A percentile compares a stretch with the other conserved stretches of the same genome.
phyloP scores from a whole-genome alignment of 1,140 invertebrate genomes.

The Idris sp. region DNA sequence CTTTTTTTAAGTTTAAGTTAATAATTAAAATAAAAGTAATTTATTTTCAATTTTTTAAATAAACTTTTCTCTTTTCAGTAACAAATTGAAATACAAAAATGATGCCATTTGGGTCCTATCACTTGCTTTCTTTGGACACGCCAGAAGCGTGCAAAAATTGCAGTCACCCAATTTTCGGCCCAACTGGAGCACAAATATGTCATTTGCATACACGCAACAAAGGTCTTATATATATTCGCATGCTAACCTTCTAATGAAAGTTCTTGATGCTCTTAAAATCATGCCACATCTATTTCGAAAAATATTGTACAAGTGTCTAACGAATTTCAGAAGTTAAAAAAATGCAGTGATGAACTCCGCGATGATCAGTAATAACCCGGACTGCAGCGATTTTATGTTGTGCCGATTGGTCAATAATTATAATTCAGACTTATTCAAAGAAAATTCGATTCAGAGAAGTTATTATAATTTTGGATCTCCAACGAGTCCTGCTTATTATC shows the following conservation, averaged over 20 bases:
- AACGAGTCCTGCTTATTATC: constrained; percentile 65
- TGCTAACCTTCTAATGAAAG: neutral
- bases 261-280: constrained; percentile 2
- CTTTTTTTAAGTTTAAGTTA: neutral
- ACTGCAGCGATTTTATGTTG: constrained; percentile 50
- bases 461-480: constrained; percentile 66
- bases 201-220: constrained; percentile 37
- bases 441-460: constrained; percentile 63
- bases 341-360: constrained; percentile 4
- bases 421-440: constrained; percentile 22
- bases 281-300: neutral
- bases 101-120: no score
- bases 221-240: constrained; percentile 8
- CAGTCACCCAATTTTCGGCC: constrained; percentile 16
- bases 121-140: constrained; percentile 34
- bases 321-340: neutral
- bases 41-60: no score
- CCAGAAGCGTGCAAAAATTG: constrained; percentile 35
- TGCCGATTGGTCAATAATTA: constrained; percentile 52
- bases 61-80: constrained; percentile 4
- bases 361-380: constrained; percentile 30
- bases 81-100: no score
- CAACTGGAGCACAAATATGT: constrained; percentile 41
- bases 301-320: neutral
- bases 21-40: neutral